Conservation (phyloP, 1,140 invertebrate genomes). For the Lordiphosa mommai region DNA sequence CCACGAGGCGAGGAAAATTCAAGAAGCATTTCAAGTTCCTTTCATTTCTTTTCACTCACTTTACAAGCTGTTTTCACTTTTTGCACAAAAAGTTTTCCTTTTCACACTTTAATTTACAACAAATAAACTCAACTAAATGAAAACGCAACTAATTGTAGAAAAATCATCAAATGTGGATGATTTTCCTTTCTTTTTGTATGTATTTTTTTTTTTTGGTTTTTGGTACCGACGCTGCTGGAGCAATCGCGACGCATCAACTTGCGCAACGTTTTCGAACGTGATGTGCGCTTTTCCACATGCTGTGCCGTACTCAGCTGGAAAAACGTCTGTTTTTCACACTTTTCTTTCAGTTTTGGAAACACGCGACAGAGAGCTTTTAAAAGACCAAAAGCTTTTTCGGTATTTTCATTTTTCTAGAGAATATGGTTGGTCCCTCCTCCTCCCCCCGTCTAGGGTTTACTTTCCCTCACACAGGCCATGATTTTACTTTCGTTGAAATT, state of each 20-base stretch:
- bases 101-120: not conserved
- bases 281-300: constrained; percentile 71
- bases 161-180: not conserved
- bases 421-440: too few species aligned
- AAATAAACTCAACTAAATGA: not conserved
- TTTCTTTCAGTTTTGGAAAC: constrained; percentile 24
- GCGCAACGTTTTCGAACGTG: constrained; percentile 42
- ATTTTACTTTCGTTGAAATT: constrained; percentile 50
- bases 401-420: constrained; percentile 14
- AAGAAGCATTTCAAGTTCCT: constrained; percentile 48
- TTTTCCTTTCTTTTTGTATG: not conserved
- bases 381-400: constrained; percentile 17
- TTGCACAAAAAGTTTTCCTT: not conserved
- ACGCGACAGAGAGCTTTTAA: constrained; percentile 15
- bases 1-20: not conserved
- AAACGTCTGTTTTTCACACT: constrained; percentile 46
- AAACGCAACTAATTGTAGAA: not conserved
- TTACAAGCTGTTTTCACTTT: constrained; percentile 4
- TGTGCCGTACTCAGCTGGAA: constrained; percentile 71
- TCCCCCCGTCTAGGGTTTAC: constrained; percentile 4
- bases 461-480: constrained; percentile 8
- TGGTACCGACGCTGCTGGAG: constrained; percentile 21
- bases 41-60: constrained; percentile 15
- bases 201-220: constrained; percentile 7
- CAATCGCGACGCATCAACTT: constrained; percentile 34